Base-by-base conservation (phyloP, 2,113 vertebrate genomes). In the Acrocephalus arundinaceus region DNA sequence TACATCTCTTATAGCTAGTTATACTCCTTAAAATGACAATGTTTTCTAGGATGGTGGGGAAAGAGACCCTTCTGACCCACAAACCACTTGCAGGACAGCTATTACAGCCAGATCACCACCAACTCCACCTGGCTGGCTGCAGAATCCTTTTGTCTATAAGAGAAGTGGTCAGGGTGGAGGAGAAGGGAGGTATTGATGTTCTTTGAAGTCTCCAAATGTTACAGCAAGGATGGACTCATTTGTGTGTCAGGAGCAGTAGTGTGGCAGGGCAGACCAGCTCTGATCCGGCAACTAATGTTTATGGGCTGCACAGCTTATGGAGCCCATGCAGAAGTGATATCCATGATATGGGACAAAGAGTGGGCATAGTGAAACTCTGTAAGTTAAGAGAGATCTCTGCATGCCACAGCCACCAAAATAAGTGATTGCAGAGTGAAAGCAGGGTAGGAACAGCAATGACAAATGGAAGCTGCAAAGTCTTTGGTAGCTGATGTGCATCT, bases 141-240 rank as follows among this genome's bases (percentile, higher is more conserved):
- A 0, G 80, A 77, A 33, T 49, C 28, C 46, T 83, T 84, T 54
- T 55, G 31, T 78, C 33, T 81, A 1, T 37, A 49, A 70, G 46
- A 84, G 46, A 41, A 67, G 24, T 46, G 41, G 46, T 70, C 54
- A 81, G n/a, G 15, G 10, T 37, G 13, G 15, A 89, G 76, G 30
- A 7, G 23, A 75, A 63, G 21, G 30, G 23, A 46, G 20, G 30
- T 37, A 31, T 6, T 9, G 14, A 13, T 33, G 43, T 81, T 33
- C 24, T 90, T 70, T 49, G 59, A 77, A 15, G 23, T 15, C 67
- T 62, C 20, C 43, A 77, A 33, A 13, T 68, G 73, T 52, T 52
- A 46, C 11, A 33, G 35, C 35, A 49, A 65, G 54, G 58, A n/a
- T 24, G 30, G 33, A 18, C 27, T 72, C 23, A 1, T 0, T 0